Evolutionary conservation across 2,797 vertebrate genomes (phyloP).

Genomic region (Rhyacichthys aspro): DNA sequence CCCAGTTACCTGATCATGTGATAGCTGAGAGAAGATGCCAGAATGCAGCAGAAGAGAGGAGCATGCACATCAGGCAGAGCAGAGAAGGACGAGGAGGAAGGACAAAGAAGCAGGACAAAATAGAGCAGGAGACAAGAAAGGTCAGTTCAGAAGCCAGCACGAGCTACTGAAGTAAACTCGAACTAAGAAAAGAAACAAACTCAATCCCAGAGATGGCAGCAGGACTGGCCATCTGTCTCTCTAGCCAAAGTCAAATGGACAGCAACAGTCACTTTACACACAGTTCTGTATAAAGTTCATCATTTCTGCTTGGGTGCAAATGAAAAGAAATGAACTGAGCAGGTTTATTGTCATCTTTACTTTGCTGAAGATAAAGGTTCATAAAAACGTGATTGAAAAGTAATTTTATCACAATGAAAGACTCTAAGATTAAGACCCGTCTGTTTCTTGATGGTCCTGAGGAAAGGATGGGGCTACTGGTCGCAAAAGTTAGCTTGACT

Average conservation of each 20-base stretch:
- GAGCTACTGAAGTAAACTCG: slow-evolving; percentile 39
- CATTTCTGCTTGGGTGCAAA: not conserved
- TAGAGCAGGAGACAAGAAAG: slow-evolving; percentile 73
- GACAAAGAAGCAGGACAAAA: slow-evolving; percentile 71
- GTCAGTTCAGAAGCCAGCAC: slow-evolving; percentile 78
- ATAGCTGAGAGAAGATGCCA: slow-evolving; percentile 99
- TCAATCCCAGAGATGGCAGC: slow-evolving; percentile 19
- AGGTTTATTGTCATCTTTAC: not conserved
- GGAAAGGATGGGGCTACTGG: not conserved
- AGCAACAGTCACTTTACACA: slow-evolving; percentile 9
- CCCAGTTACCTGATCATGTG: slow-evolving; percentile 99
- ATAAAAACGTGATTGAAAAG: slow-evolving; percentile 1
- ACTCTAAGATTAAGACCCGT: not conserved
- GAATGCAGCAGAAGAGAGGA: slow-evolving; percentile 95
- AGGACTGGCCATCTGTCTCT: slow-evolving; percentile 33
- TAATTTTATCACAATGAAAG: not conserved
- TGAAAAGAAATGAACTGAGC: not conserved
- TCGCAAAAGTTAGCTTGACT: not conserved
- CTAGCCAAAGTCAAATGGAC: slow-evolving; percentile 8
- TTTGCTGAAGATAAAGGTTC: not conserved
- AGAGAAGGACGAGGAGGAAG: slow-evolving; percentile 70
- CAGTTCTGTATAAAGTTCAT: slow-evolving; percentile 1
- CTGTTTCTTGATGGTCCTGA: not conserved
- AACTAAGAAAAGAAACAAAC: slow-evolving; percentile 8
- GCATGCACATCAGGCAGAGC: slow-evolving; percentile 92